phyloP scores from a whole-genome alignment of 1,140 invertebrate species.

The Metaphire vulgaris region DNA sequence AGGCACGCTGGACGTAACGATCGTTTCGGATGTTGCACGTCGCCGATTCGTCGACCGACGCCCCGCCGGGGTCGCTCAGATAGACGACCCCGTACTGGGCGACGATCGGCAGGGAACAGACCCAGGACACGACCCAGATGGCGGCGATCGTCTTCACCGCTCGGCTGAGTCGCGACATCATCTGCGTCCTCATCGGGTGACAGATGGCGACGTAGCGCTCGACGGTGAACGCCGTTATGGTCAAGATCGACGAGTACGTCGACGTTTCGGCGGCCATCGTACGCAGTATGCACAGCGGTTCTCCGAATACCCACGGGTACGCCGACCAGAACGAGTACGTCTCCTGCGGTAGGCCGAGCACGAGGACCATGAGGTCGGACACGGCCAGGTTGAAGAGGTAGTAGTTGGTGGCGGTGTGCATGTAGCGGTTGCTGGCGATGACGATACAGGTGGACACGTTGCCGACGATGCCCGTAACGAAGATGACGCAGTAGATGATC shows the following conservation, averaged over 20 bases:
- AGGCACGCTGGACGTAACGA: constrained; percentile 21
- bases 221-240: constrained; percentile 50
- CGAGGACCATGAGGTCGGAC: constrained; percentile 79
- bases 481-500: constrained; percentile 73
- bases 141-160: constrained; percentile 69
- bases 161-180: constrained; percentile 59
- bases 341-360: constrained; percentile 69
- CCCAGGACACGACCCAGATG: constrained; percentile 70
- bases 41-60: constrained; percentile 38
- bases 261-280: constrained; percentile 78
- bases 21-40: constrained; percentile 25
- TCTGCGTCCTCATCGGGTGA: constrained; percentile 42
- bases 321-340: constrained; percentile 77
- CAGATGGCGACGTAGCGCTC: constrained; percentile 50
- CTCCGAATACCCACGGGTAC: constrained; percentile 79
- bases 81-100: constrained; percentile 39
- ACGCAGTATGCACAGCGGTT: constrained; percentile 72
- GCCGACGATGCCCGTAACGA: constrained; percentile 76
- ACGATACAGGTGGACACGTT: constrained; percentile 89
- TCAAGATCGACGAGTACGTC: constrained; percentile 55
- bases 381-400: constrained; percentile 87
- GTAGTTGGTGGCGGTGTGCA: constrained; percentile 68
- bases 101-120: constrained; percentile 64
- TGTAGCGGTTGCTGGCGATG: constrained; percentile 76
- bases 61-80: constrained; percentile 48